A percentile compares a stretch with the other conserved stretches of the same genome.
Conservation (phyloP, 2,797 vertebrate species). For the Siniperca undulata region DNA sequence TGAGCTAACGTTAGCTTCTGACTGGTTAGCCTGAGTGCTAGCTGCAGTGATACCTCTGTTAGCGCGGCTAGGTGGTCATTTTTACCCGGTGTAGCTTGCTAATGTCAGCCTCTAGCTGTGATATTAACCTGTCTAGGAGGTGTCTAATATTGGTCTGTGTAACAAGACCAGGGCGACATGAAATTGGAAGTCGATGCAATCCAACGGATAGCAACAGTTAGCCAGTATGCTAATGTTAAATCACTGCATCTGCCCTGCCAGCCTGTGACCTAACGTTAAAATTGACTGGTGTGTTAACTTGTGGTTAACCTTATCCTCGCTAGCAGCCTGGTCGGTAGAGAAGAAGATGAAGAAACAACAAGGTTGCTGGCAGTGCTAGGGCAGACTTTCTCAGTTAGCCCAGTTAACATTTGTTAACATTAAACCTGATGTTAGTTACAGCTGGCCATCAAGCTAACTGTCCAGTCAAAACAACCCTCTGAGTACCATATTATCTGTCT, state of each 20-base stretch:
- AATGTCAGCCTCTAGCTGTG: neutral
- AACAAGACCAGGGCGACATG: neutral
- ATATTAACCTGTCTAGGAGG: neutral
- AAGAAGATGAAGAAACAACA: neutral
- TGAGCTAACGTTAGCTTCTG: constrained; percentile 72
- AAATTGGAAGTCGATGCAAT: neutral
- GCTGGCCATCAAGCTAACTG: neutral
- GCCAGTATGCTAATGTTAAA: constrained; percentile 72
- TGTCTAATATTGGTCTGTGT: neutral
- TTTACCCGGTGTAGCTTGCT: neutral
- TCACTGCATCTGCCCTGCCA: constrained; percentile 72
- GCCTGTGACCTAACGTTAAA: constrained; percentile 33
- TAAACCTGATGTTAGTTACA: constrained; percentile 21
- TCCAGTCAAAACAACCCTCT: neutral
- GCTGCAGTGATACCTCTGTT: constrained; percentile 31
- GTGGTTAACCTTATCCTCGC: neutral
- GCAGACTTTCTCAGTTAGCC: neutral
- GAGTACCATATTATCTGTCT: neutral
- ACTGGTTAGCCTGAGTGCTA: constrained; percentile 66
- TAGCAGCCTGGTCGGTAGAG: neutral
- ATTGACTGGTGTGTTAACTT: neutral
- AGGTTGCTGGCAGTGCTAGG: neutral
- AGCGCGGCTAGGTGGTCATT: neutral
- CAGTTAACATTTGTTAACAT: neutral
- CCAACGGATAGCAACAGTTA: constrained; percentile 37